These are phyloP conservation scores for Caenorhabditis sp. DNA, from an alignment of 2,888 invertebrate species.

Conservation along the genomic window DNA sequence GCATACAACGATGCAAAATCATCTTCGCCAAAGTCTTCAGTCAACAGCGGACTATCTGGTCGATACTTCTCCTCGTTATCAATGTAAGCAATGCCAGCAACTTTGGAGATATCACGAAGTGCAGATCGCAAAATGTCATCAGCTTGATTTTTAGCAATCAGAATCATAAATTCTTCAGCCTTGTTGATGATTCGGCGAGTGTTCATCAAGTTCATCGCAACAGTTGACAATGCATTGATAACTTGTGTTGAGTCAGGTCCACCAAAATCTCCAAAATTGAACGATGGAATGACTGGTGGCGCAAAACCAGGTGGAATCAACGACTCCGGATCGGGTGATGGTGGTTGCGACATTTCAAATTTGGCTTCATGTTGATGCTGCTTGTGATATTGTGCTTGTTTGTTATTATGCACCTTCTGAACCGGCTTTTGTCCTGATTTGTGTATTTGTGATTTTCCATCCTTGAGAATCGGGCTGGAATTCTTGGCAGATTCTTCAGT, in stretches of 20 bases:
- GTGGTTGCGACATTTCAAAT: not conserved
- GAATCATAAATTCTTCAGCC: slow-evolving; percentile 33
- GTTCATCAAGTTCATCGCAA: slow-evolving; percentile 49
- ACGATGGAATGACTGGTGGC: not conserved
- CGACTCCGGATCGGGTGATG: not conserved
- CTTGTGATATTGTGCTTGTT: not conserved
- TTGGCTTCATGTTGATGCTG: not conserved
- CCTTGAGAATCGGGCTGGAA: not conserved
- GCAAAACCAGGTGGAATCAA: not conserved
- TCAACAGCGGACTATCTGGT: not conserved
- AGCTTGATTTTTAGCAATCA: not conserved
- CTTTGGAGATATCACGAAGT: slow-evolving; percentile 6
- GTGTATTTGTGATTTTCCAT: not conserved
- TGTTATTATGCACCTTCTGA: not conserved
- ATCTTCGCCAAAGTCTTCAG: slow-evolving; percentile 6
- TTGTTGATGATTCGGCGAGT: slow-evolving; percentile 30
- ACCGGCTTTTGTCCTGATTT: not conserved
- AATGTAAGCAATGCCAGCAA: slow-evolving; percentile 14
- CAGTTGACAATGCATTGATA: slow-evolving; percentile 35
- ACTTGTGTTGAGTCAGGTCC: slow-evolving; percentile 4
- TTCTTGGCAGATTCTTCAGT: slow-evolving; percentile 1
- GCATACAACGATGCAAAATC: not conserved
- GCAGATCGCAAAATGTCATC: not conserved
- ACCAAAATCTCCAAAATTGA: slow-evolving; percentile 2
- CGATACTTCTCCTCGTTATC: slow-evolving; percentile 9